These are phyloP conservation scores for Orestias chungarensis DNA, from an alignment of 2,797 vertebrate species.

Conservation along the genomic window DNA sequence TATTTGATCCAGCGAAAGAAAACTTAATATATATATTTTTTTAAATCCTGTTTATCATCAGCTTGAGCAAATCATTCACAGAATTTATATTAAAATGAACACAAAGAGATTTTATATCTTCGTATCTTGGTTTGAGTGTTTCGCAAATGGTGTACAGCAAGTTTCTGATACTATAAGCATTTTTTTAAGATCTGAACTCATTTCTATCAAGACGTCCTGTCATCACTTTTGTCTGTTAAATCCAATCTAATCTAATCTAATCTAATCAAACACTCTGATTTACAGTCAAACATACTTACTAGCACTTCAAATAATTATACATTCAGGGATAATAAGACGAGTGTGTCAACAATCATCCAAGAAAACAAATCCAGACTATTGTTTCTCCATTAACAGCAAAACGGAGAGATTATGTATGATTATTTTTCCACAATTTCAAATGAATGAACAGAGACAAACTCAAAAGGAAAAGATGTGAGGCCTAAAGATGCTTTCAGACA, in stretches of 20 bases:
- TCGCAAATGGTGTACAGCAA: not conserved
- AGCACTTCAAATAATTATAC: not conserved
- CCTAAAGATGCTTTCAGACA: constrained; percentile 6
- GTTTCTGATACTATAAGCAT: too few species aligned
- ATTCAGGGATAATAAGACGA: not conserved
- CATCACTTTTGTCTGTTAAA: too few species aligned
- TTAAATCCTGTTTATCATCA: too few species aligned
- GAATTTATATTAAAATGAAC: too few species aligned
- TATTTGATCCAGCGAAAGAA: too few species aligned
- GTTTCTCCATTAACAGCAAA: not conserved
- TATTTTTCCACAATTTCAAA: not conserved
- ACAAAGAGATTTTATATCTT: too few species aligned
- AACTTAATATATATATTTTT: too few species aligned
- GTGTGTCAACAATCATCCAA: not conserved
- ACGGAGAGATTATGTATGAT: not conserved
- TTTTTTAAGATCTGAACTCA: not conserved
- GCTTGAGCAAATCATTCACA: too few species aligned
- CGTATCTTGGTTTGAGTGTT: too few species aligned
- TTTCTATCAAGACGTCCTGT: not conserved
- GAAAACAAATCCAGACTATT: not conserved
- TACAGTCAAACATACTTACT: not conserved
- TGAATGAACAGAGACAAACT: not conserved
- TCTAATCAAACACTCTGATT: not conserved
- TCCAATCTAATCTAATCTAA: not conserved
- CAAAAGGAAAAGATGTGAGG: not conserved